Base-by-base conservation (phyloP, 2,113 vertebrate species). In the Hippocampus abdominalis region DNA sequence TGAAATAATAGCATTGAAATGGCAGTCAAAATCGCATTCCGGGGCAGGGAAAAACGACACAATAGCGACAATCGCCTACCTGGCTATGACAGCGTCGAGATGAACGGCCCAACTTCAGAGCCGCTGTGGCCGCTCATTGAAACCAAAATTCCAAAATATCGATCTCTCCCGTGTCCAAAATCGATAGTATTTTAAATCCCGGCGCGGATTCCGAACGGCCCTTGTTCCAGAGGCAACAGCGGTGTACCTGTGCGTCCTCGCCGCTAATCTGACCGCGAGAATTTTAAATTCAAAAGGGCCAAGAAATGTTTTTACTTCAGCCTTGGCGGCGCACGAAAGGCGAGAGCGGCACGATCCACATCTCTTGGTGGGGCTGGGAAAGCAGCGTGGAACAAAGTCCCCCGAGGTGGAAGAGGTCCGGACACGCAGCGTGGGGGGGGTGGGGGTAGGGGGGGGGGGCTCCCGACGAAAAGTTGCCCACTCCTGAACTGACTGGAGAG, bases 401-500 rank as follows among this genome's bases (percentile, higher is more conserved):
- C n/a, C 78, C 9, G 68, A 62, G 71, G 71, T 68, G 59, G 44
- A 42, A 75, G 53, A 71, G 72, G 74, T 81, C 80, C 82, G 57
- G 73, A 23, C 73, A 63, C 68, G 77, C 75, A 7, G 70, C 79
- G 77, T 63, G 73, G 71, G 2, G 32, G 80, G 2, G 32, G 80
- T n/a, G n/a, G n/a, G n/a, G n/a, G n/a, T n/a, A n/a, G n/a, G n/a
- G n/a, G n/a, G n/a, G n/a, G n/a, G n/a, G 2, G 32, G 80, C 66
- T 71, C 48, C 75, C 76, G 73, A 3, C 75, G 60, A 86, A 60
- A 89, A 89, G 79, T 89, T 86, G 72, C 60, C 79, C 75, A 76
- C 85, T 86, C 74, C 84, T 81, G 86, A 88, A 88, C 70, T 80
- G 86, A 87, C 71, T 78, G 86, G 7, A 72, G 68, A 70, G 77